phyloP scores from a whole-genome alignment of 2,113 vertebrate species.

The Todiramphus chloris region DNA sequence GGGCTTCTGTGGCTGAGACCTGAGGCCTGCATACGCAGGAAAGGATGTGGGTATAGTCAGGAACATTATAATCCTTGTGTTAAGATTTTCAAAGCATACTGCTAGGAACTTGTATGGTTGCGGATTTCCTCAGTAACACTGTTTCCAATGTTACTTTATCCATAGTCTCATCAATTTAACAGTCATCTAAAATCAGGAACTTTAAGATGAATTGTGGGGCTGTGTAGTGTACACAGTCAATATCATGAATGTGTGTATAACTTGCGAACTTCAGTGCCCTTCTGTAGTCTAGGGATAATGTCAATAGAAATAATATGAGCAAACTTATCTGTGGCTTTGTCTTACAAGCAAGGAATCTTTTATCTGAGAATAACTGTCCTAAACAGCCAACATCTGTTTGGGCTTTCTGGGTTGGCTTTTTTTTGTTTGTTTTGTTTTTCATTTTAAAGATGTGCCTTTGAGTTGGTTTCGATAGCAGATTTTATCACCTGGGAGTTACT shows the following conservation, averaged over 20 bases:
- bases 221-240: not conserved
- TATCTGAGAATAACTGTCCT: not conserved
- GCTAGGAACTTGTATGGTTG: rapidly evolving
- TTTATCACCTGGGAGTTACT: not conserved
- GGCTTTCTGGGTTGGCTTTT: not conserved
- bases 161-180: not conserved
- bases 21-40: not conserved
- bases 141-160: not conserved
- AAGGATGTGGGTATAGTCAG: not conserved
- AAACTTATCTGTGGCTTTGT: not conserved
- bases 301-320: not conserved
- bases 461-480: not conserved
- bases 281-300: not conserved
- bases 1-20: not conserved
- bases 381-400: not conserved
- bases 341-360: not conserved
- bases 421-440: not conserved
- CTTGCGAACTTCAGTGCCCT: not conserved
- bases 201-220: not conserved
- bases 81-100: not conserved
- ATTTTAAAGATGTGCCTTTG: not conserved
- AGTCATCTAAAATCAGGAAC: not conserved
- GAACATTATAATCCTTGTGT: not conserved
- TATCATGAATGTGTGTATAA: not conserved
- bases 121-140: not conserved